Conservation (phyloP, 2,797 vertebrate species). For the Margarornis squamiger region DNA sequence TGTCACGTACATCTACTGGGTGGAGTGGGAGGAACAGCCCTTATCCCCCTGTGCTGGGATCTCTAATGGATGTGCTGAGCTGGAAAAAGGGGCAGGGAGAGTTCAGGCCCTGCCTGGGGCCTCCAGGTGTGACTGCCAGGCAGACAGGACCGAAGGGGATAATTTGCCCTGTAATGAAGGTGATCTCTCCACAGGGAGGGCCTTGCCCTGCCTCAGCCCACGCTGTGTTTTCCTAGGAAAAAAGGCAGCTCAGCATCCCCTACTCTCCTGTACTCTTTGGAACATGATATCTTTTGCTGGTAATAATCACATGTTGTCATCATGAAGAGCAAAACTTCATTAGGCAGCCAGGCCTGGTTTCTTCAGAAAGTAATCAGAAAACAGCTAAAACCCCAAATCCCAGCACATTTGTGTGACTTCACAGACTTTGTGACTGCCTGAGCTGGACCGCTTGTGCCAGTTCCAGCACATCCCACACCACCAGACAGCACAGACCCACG, state of each 20-base stretch:
- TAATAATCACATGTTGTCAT: neutral
- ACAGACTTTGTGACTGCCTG: neutral
- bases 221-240: neutral
- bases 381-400: neutral
- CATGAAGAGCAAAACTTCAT: neutral
- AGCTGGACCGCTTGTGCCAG: neutral
- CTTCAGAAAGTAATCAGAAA: neutral
- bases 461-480: neutral
- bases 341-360: neutral
- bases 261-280: neutral
- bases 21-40: neutral
- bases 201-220: conserved; percentile 9
- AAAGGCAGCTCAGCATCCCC: neutral
- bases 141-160: neutral
- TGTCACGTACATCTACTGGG: neutral
- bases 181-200: neutral
- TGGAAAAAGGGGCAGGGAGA: neutral
- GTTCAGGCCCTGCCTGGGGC: neutral
- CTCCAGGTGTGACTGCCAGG: neutral
- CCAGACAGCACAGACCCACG: neutral
- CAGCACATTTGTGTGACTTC: neutral
- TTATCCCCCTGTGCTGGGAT: neutral
- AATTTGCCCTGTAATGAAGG: neutral
- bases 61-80: neutral
- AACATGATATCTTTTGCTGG: neutral